phyloP scores from a whole-genome alignment of 1,140 invertebrate genomes.

The Hycleus phaleratus region DNA sequence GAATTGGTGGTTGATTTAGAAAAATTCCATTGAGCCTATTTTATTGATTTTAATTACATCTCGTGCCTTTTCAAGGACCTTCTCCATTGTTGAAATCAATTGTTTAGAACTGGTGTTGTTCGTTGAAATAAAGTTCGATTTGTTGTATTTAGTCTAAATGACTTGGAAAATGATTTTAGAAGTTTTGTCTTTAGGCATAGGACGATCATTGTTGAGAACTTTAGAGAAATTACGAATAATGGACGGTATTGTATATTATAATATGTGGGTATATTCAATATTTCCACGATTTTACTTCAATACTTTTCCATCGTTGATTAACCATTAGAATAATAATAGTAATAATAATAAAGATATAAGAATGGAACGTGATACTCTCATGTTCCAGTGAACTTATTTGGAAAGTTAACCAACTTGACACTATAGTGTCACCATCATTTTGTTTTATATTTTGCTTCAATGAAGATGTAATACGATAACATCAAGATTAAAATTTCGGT shows the following conservation, averaged over 20 bases:
- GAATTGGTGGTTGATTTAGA: no score
- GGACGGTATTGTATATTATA: constrained; percentile 2
- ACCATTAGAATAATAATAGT: no score
- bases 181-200: constrained; percentile 13
- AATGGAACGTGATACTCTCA: no score
- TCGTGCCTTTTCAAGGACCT: no score
- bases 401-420: constrained; percentile 15
- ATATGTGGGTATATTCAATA: not conserved
- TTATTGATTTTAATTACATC: no score
- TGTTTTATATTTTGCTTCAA: constrained; percentile 14
- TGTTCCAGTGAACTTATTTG: constrained; percentile 10
- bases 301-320: no score
- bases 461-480: constrained; percentile 15
- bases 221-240: constrained; percentile 13
- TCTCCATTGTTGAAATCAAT: no score
- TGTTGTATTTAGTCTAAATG: constrained; percentile 11
- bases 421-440: constrained; percentile 12
- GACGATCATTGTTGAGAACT: constrained; percentile 9
- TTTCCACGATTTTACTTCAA: constrained; percentile 9
- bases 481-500: constrained; percentile 10
- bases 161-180: constrained; percentile 1
- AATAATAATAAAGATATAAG: no score
- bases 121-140: constrained; percentile 9
- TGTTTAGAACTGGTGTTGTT: not conserved
- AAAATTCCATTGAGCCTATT: no score